These are phyloP conservation scores for Abrostola tripartita DNA, from an alignment of 2,888 invertebrate species.

Conservation along the genomic window DNA sequence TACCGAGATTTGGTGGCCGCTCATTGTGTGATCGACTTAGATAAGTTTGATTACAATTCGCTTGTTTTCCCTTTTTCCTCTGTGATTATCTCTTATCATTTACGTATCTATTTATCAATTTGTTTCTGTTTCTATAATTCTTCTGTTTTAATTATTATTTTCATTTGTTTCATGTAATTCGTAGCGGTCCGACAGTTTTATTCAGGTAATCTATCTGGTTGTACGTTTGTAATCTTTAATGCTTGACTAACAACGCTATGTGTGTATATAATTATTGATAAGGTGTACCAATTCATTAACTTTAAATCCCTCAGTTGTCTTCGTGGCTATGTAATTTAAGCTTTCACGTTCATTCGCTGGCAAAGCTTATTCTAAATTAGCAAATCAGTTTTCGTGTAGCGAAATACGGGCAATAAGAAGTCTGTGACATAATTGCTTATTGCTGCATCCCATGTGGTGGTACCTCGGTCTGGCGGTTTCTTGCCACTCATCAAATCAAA, in stretches of 20 bases:
- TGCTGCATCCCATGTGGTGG: neutral
- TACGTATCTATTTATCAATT: constrained; percentile 4
- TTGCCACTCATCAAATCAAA: constrained; percentile 54
- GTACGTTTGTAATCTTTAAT: constrained; percentile 11
- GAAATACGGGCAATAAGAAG: neutral
- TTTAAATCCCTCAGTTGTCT: neutral
- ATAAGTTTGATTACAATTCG: neutral
- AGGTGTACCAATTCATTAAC: neutral
- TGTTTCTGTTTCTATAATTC: constrained; percentile 50
- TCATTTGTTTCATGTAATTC: constrained; percentile 85
- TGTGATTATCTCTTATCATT: constrained; percentile 12
- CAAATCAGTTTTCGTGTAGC: neutral
- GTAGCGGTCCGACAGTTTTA: constrained; percentile 86
- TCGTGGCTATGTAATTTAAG: too few relatives aligned
- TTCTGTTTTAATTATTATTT: constrained; percentile 69
- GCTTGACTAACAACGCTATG: neutral
- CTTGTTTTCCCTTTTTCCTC: neutral
- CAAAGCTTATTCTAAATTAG: neutral
- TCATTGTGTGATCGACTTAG: constrained; percentile 30
- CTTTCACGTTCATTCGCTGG: too few relatives aligned
- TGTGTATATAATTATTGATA: neutral
- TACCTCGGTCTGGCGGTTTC: neutral
- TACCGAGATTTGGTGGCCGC: constrained; percentile 18
- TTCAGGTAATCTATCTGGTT: constrained; percentile 76
- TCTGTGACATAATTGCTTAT: neutral